phyloP scores from a whole-genome alignment of 2,888 invertebrate genomes.

The Drosophila subsilvestris region DNA sequence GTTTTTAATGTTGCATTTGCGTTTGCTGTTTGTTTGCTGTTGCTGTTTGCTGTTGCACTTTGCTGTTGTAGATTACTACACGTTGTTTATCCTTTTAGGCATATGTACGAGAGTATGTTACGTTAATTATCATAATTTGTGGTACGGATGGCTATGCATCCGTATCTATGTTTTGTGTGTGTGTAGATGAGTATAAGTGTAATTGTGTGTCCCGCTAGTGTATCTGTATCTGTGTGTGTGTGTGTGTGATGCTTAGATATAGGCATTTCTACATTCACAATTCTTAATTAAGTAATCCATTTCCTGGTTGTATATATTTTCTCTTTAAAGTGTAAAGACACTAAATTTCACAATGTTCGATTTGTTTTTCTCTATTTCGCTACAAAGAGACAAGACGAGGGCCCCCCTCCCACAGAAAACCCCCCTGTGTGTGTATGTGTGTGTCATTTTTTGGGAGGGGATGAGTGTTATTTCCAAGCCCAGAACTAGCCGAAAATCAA shows the following conservation, averaged over 20 bases:
- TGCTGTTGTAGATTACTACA: conserved; percentile 69
- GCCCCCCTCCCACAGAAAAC: conserved; percentile 30
- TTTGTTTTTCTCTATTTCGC: conserved; percentile 49
- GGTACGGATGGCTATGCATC: conserved; percentile 27
- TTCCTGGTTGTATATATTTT: conserved; percentile 31
- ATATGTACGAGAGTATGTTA: conserved; percentile 70
- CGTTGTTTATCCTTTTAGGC: conserved; percentile 72
- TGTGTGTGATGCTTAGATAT: conserved; percentile 53
- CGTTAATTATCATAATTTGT: conserved; percentile 48
- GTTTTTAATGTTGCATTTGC: conserved; percentile 32
- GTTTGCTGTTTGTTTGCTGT: too few species aligned
- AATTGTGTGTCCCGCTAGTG: conserved; percentile 16
- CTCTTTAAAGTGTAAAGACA: conserved; percentile 82
- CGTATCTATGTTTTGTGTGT: conserved; percentile 20
- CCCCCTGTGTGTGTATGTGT: conserved; percentile 5
- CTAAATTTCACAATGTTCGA: conserved; percentile 82
- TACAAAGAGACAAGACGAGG: conserved; percentile 42
- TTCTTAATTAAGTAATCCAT: conserved; percentile 52
- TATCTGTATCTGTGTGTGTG: conserved; percentile 26
- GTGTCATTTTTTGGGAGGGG: neutral
- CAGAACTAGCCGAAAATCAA: conserved; percentile 39
- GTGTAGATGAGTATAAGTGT: conserved; percentile 11
- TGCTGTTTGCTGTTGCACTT: conserved; percentile 7
- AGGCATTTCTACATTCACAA: conserved; percentile 58
- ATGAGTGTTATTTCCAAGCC: conserved; percentile 28